A percentile compares a stretch with the other conserved stretches of the same genome.
These are phyloP conservation scores for Tribolium freemani DNA, from an alignment of 2,888 invertebrate genomes.

Conservation along the genomic window DNA sequence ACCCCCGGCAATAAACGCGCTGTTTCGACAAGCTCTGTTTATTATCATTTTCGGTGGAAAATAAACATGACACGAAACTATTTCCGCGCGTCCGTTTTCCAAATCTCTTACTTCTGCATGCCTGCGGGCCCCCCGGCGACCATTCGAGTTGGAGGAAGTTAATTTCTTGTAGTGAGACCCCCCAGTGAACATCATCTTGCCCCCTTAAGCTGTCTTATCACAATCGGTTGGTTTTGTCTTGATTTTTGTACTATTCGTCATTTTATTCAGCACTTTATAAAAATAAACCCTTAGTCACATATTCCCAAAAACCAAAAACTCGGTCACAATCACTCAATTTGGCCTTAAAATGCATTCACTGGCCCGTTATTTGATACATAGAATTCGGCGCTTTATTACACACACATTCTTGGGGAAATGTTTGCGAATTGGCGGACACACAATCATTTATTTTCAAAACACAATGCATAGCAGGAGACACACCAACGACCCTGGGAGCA, in stretches of 20 bases:
- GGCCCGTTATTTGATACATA: slow-evolving; percentile 29
- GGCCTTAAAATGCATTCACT: slow-evolving; percentile 9
- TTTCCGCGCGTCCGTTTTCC: background rate
- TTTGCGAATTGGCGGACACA: slow-evolving; percentile 2
- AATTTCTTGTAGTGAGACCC: slow-evolving; percentile 75
- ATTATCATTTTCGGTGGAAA: slow-evolving; percentile 11
- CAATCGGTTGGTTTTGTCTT: background rate
- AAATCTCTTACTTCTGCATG: slow-evolving; percentile 24
- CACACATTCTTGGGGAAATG: slow-evolving; percentile 22
- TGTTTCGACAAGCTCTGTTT: slow-evolving; percentile 24
- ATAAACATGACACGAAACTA: slow-evolving; percentile 33
- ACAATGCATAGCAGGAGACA: slow-evolving; percentile 1
- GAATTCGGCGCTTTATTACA: slow-evolving; percentile 27
- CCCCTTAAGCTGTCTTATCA: background rate
- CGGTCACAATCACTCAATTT: slow-evolving; percentile 5
- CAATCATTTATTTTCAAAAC: slow-evolving; percentile 20
- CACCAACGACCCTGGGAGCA: background rate
- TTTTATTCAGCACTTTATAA: slow-evolving; percentile 25
- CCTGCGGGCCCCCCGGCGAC: slow-evolving; percentile 58
- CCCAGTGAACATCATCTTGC: slow-evolving; percentile 80
- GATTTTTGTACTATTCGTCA: slow-evolving; percentile 25
- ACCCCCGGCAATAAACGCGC: background rate
- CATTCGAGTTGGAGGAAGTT: slow-evolving; percentile 65
- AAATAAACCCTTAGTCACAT: slow-evolving; percentile 39
- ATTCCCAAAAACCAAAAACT: slow-evolving; percentile 10